Conservation (phyloP, 2,888 invertebrate species). For the Teinopalpus imperialis region DNA sequence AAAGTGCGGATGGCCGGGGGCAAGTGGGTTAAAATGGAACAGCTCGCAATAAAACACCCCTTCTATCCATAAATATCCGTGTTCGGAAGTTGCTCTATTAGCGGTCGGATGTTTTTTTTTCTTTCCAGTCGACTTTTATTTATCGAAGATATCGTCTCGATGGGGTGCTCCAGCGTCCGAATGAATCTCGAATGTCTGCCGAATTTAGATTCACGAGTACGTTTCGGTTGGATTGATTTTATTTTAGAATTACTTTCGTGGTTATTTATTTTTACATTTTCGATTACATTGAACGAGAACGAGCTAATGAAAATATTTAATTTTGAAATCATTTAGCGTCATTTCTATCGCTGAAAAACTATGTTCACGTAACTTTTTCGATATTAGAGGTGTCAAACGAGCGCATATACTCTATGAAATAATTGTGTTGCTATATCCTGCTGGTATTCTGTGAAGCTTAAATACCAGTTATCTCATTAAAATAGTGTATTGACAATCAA, state of each 20-base stretch:
- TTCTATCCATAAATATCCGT: constrained; percentile 75
- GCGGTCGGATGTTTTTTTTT: constrained; percentile 71
- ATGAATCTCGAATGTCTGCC: constrained; percentile 26
- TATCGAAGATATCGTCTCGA: constrained; percentile 57
- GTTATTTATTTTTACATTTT: too few species aligned
- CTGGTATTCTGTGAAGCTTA: too few species aligned
- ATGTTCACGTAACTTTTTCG: too few species aligned
- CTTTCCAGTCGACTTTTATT: constrained; percentile 63
- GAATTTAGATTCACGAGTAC: constrained; percentile 20
- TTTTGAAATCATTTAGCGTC: too few species aligned
- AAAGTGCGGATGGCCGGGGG: constrained; percentile 75
- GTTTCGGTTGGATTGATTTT: constrained; percentile 22
- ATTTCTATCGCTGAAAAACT: too few species aligned
- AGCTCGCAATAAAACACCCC: constrained; percentile 76
- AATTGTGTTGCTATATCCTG: too few species aligned
- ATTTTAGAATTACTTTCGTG: not conserved
- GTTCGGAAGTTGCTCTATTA: constrained; percentile 78
- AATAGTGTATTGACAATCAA: too few species aligned
- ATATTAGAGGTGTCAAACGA: too few species aligned
- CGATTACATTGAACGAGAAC: too few species aligned
- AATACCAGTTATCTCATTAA: too few species aligned
- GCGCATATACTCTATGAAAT: too few species aligned
- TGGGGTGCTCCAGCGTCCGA: constrained; percentile 43
- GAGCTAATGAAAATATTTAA: too few species aligned
- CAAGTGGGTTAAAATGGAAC: constrained; percentile 77